phyloP scores from a whole-genome alignment of 2,113 vertebrate genomes.

The Nycticorax nycticorax region DNA sequence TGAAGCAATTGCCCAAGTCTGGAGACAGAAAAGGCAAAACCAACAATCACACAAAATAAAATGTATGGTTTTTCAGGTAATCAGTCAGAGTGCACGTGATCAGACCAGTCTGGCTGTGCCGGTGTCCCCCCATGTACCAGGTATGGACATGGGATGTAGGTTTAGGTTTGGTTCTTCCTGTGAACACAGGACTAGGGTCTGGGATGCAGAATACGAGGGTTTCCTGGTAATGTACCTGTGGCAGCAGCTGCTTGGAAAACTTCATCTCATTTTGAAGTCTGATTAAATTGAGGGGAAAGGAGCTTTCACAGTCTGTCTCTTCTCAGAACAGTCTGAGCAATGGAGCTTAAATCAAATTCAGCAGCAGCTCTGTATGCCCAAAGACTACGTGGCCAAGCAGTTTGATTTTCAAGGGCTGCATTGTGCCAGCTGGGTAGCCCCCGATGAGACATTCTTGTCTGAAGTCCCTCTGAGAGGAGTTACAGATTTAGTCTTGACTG shows the following conservation, averaged over 20 bases:
- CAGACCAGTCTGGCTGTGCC: background rate
- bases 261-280: slow-evolving; percentile 25
- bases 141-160: rapidly evolving
- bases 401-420: background rate
- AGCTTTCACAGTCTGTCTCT: slow-evolving; percentile 8
- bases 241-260: slow-evolving; percentile 32
- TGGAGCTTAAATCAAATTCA: slow-evolving; percentile 37
- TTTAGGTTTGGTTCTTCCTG: background rate
- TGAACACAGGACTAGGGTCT: background rate
- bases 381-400: background rate
- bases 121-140: background rate
- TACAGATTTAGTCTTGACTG: background rate
- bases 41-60: background rate
- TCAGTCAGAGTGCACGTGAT: background rate
- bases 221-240: background rate
- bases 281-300: slow-evolving; percentile 28
- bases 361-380: background rate
- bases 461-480: background rate
- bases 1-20: background rate
- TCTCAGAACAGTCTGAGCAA: slow-evolving; percentile 12
- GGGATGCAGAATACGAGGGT: background rate
- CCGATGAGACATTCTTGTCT: background rate
- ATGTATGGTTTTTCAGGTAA: background rate
- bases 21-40: background rate
- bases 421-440: background rate